Evolutionary conservation across 2,113 vertebrate species (phyloP), one percentile per base, ranked within the genome.

Genomic region (Hemiscyllium ocellatum): DNA sequence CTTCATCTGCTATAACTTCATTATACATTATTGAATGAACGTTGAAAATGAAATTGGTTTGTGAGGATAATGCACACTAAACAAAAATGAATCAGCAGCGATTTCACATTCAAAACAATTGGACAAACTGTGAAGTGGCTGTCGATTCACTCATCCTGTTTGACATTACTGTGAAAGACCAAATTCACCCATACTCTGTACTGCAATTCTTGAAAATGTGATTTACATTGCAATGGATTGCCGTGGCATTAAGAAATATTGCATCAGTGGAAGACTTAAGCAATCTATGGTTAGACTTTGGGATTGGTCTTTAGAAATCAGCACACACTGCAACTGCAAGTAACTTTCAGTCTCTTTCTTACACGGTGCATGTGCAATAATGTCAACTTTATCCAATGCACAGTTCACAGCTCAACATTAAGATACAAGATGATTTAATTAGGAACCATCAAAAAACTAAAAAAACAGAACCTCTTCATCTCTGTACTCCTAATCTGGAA

Each of bases 211-310:
- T 66, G 61, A n/a, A 66, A 93, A 24, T 68, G 7, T 93, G 89
- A 93, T 12, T 93, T n/a, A 47, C 22, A 42, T 66, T 66, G n/a
- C 20, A n/a, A 17, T n/a, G 61, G 85, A 50, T 61, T 56, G 50
- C 2, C 85, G 52, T 56, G 22, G 85, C 24, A 93, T 37, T 66
- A 33, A 68, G 61, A 68, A 93, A 42, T 66, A 66, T 7, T 66
- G 89, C 89, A 66, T 93, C n/a, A 37, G 61, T 93, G 89, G 65
- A 68, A 93, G n/a, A 37, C 19, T 90, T 90, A 90, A 61, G 87
- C 61, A 90, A 56, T 65, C 52, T 61, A 65, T 10, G 61, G 33
- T 33, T 68, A 65, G 61, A 93, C 61, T 66, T 93, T 19, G 42
- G 33, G 61, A 37, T 37, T 68, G n/a, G 37, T 26, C 33, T 93